Percentiles rank a stretch among this genome's conserved stretches.
phyloP scores from a whole-genome alignment of 92 coral and sea anemone genomes.

The Micromussa lordhowensis region DNA sequence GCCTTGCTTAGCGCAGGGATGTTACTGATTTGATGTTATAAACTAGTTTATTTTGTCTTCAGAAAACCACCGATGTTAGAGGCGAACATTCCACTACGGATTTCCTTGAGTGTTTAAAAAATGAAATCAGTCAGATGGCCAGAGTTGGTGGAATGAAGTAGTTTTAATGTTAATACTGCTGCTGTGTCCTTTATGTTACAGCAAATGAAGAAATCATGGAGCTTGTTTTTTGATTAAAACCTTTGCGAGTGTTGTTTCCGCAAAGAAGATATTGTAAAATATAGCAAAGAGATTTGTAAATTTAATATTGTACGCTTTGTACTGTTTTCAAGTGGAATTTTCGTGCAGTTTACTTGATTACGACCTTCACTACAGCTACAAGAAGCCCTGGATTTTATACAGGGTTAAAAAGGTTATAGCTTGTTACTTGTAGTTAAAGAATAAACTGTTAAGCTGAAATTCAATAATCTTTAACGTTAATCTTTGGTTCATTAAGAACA shows the following conservation, averaged over 20 bases:
- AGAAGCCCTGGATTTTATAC: not conserved
- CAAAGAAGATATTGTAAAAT: slow-evolving; percentile 31
- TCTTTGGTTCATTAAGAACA: too few species aligned
- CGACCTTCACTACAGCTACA: not conserved
- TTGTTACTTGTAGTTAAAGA: not conserved
- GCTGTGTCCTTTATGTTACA: not conserved
- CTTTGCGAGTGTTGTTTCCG: not conserved
- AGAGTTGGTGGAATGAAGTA: slow-evolving; percentile 23
- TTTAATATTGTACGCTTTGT: not conserved
- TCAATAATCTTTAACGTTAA: not conserved
- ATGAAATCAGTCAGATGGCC: slow-evolving; percentile 73
- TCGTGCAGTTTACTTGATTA: not conserved
- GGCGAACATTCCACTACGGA: slow-evolving; percentile 91
- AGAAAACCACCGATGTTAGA: slow-evolving; percentile 93
- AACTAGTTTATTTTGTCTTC: not conserved
- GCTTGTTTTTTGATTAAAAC: not conserved
- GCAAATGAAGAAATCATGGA: not conserved
- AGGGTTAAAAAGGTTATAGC: not conserved
- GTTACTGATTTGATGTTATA: not conserved
- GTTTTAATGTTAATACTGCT: not conserved
- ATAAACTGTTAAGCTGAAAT: not conserved
- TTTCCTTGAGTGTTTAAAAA: slow-evolving; percentile 81
- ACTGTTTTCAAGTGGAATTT: not conserved
- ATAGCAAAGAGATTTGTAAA: slow-evolving; percentile 18
- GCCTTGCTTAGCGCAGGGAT: not conserved